These are phyloP conservation scores for Pecten maximus DNA, from an alignment of 2,888 invertebrate genomes.

Conservation along the genomic window DNA sequence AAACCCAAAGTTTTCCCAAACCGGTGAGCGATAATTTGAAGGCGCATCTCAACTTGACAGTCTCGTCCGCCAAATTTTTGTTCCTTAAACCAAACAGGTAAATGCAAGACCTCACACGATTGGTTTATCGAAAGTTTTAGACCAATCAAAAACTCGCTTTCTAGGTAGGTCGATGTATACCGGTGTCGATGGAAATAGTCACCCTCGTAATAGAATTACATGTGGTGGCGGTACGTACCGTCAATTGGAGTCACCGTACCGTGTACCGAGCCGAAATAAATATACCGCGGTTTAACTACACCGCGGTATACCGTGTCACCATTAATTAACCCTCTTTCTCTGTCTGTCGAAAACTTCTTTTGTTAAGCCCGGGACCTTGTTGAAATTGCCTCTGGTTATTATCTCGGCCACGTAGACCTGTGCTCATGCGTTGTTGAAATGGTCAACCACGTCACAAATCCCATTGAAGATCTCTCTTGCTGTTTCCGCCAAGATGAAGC, in stretches of 20 bases:
- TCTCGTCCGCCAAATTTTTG: background rate
- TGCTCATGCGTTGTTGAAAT: too few relatives aligned
- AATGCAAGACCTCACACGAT: background rate
- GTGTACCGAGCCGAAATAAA: background rate
- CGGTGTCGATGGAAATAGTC: too few relatives aligned
- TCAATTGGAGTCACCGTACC: background rate
- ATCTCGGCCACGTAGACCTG: too few relatives aligned
- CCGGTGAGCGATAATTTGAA: background rate
- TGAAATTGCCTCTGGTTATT: too few relatives aligned
- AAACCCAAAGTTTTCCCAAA: background rate
- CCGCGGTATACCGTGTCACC: background rate
- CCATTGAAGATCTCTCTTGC: too few relatives aligned
- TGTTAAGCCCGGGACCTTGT: too few relatives aligned
- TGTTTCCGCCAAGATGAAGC: too few relatives aligned
- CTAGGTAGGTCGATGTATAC: background rate
- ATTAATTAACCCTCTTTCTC: too few relatives aligned
- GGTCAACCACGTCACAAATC: too few relatives aligned
- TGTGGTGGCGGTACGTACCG: background rate
- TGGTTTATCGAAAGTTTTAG: background rate
- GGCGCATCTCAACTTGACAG: background rate
- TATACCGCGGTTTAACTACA: background rate
- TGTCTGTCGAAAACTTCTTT: too few relatives aligned
- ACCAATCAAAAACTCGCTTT: background rate
- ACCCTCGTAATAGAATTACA: background rate
- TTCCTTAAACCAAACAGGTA: background rate